A percentile compares a stretch with the other conserved stretches of the same genome.
Conservation (phyloP, 2,797 vertebrate genomes). For the Liasis olivaceus region DNA sequence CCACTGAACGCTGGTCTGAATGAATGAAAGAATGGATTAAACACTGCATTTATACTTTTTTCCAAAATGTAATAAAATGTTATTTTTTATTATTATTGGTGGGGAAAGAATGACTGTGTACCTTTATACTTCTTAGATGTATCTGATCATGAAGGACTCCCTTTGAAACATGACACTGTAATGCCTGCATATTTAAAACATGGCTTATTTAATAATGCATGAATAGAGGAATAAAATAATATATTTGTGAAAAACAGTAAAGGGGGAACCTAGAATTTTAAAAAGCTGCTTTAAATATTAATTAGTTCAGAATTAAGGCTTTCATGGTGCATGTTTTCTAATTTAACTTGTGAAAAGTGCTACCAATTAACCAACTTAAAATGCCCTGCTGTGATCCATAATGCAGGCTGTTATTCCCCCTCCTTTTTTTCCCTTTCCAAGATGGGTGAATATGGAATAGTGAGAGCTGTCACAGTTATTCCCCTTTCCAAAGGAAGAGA, state of each 20-base stretch:
- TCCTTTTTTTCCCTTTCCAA: not conserved
- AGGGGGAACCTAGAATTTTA: constrained; percentile 46
- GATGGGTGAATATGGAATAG: not conserved
- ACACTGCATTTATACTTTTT: not conserved
- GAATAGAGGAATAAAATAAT: not conserved
- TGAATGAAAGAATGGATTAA: not conserved
- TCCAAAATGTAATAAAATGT: not conserved
- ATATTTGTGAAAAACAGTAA: constrained; percentile 38
- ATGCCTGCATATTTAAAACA: constrained; percentile 10
- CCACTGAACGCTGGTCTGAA: not conserved
- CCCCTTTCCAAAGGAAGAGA: not conserved
- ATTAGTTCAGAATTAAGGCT: constrained; percentile 42
- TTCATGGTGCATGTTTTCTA: constrained; percentile 20
- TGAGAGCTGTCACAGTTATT: not conserved
- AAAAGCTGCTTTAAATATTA: constrained; percentile 48
- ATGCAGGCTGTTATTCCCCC: not conserved
- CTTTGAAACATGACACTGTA: not conserved
- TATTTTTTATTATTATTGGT: not conserved
- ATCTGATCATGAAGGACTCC: not conserved
- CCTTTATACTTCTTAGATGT: not conserved
- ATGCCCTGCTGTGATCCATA: not conserved
- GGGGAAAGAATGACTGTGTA: not conserved
- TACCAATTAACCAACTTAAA: constrained; percentile 2
- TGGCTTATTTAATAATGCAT: constrained; percentile 30
- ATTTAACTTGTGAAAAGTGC: constrained; percentile 12